Evolutionary conservation across 2,888 invertebrate species (phyloP), one percentile per base, ranked within the genome.

Genomic region (Balanococcus diminutus): DNA sequence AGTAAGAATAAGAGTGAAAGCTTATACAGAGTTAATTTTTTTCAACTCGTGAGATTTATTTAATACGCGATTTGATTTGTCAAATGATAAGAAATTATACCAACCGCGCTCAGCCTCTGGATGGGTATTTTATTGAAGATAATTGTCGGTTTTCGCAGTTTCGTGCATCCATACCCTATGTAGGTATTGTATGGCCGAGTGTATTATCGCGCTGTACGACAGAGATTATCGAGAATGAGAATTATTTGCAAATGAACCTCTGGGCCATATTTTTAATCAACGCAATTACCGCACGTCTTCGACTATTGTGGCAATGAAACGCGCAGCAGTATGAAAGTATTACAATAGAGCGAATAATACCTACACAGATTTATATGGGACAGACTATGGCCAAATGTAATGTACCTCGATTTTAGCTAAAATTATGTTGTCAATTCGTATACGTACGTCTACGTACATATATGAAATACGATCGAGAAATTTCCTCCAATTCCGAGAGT

Each of bases 221-320:
- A 79, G 19, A 32, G 19, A 32, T 79, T 79, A 79, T 32, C 8
- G 19, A 36, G 75, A 79, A 79, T 75, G 19, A 36, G 75, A 79
- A 79, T 75, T 79, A 79, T 79, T 79, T 79, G 75, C 75, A 79
- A 79, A 79, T 79, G 75, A 79, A 79, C 67, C 67, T 67, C 28
- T 67, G 16, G n/a, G 75, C 75, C 19, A 32, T 79, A 6, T 32
- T 16, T 79, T 1, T 79, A 32, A 79, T 79, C 36, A 31, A 79
- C n/a, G n/a, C 67, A 28, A 67, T 67, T 67, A 67, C 28, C 61
- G 9, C 67, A 56, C 67, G 67, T 28, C 25, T 67, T 19, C 22
- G 19, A 16, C 11, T 67, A 14, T 28, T 28, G 75, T 19, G 75
- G 22, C 36, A 79, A 79, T 79, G 75, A 79, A 79, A 79, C 36